Conservation (phyloP, 2,113 vertebrate genomes). For the Ancistrus triradiatus region DNA sequence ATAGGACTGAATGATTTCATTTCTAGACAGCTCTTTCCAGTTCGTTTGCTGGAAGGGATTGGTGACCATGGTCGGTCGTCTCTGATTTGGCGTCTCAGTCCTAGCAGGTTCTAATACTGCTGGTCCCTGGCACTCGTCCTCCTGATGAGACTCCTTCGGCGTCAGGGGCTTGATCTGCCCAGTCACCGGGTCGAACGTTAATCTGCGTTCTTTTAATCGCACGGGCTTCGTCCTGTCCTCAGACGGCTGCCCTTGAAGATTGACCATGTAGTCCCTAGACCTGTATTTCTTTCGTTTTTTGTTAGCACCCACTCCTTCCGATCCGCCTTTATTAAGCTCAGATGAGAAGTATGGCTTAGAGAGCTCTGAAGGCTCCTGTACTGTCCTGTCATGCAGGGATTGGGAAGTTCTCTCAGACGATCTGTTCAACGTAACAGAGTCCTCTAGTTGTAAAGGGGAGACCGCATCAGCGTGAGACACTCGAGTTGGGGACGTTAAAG, state of each 20-base stretch:
- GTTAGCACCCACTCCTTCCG: conserved; percentile 71
- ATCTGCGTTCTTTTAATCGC: conserved; percentile 94
- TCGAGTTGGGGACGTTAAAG: conserved; percentile 72
- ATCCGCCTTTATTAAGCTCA: conserved; percentile 67
- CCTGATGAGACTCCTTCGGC: conserved; percentile 84
- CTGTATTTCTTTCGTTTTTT: conserved; percentile 90
- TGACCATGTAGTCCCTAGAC: conserved; percentile 86
- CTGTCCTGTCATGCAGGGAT: conserved; percentile 64
- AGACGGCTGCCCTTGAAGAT: conserved; percentile 81
- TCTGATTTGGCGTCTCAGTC: conserved; percentile 78
- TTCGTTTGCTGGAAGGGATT: conserved; percentile 97
- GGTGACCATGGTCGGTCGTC: conserved; percentile 71
- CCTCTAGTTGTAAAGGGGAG: conserved; percentile 60
- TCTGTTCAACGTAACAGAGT: conserved; percentile 71
- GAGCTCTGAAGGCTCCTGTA: conserved; percentile 63
- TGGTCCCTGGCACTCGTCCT: conserved; percentile 64
- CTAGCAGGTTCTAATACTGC: conserved; percentile 70
- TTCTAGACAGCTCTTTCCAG: conserved; percentile 97
- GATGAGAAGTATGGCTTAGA: conserved; percentile 67
- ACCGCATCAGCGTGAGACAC: conserved; percentile 68
- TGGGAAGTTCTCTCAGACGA: conserved; percentile 65
- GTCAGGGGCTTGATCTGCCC: conserved; percentile 95
- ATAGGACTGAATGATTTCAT: conserved; percentile 97
- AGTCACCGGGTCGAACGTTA: conserved; percentile 95
- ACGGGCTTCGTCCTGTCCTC: conserved; percentile 90